Evolutionary conservation across 2,888 invertebrate genomes (phyloP).

Genomic region (Eretmocerus hayati): DNA sequence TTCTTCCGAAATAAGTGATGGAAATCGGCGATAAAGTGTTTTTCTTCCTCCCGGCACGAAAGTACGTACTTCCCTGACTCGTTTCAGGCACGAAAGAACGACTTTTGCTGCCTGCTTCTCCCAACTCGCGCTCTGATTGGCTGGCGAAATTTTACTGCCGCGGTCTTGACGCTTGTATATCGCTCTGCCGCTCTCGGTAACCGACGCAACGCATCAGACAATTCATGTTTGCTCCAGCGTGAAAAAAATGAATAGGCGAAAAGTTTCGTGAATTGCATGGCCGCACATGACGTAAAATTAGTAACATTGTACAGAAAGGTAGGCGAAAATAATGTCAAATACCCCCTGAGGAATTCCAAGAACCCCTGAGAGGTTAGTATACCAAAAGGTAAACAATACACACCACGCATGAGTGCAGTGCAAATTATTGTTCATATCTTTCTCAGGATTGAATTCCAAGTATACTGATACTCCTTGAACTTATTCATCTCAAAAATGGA

Average conservation of each 20-base stretch:
- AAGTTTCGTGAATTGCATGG: background rate
- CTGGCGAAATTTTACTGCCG: background rate
- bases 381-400: background rate
- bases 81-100: slow-evolving; percentile 1
- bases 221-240: no score
- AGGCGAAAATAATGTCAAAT: no score
- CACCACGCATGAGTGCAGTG: no score
- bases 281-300: no score
- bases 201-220: no score
- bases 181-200: background rate
- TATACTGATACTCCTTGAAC: background rate
- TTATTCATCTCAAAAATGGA: background rate
- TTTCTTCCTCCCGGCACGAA: slow-evolving; percentile 8
- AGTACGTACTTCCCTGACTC: slow-evolving; percentile 3
- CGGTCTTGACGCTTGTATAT: background rate
- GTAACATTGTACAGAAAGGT: no score
- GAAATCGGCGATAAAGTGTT: background rate
- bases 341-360: no score
- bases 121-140: background rate
- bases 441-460: no score
- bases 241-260: no score
- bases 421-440: no score
- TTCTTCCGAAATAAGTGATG: no score
- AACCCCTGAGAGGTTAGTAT: no score
- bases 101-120: background rate